Evolutionary conservation across 2,888 invertebrate species (phyloP), one percentile per base, ranked within the genome.

Genomic region (Pyrrhia umbra): DNA sequence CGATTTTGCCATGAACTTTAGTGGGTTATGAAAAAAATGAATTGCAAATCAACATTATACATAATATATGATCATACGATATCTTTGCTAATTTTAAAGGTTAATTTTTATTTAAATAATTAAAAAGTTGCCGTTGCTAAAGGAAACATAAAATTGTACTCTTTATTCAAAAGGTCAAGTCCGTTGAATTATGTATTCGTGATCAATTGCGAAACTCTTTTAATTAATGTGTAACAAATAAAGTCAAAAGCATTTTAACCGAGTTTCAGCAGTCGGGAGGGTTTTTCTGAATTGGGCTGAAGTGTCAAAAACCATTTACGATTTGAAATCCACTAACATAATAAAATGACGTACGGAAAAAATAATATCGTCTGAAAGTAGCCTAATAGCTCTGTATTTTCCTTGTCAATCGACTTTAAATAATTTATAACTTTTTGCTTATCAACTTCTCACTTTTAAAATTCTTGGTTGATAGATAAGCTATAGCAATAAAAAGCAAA

Each of bases 391-490:
- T n/a, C n/a, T n/a, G n/a, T n/a, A n/a, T n/a, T n/a, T n/a, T n/a
- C n/a, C n/a, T 21, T 15, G 23, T 13, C n/a, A 20, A 37, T 25
- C 43, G 43, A 54, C 25, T 43, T n/a, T 50, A 45, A 55, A 45
- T 54, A 50, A 67, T 8, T 69, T 42, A 1, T 21, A 18, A 59
- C 62, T 52, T 23, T 57, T 68, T 27, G 21, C 42, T 71, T 68
- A 68, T 45, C 39, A 68, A 68, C 37, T 51, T 55, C 27, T 55
- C 6, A 43, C 25, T 55, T 74, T 51, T 37, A 15, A 52, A 39
- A n/a, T 34, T 13, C 3, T 9, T 42, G 16, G n/a, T n/a, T n/a
- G n/a, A 18, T 39, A 47, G 27, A 15, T 10, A 39, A 43, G 10
- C 0, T 43, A 21, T 39, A 46, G n/a, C n/a, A n/a, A n/a, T n/a